Percentiles rank a stretch among this genome's conserved stretches.
Evolutionary conservation across 2,113 vertebrate genomes (phyloP).

Genomic region (Scomber scombrus): DNA sequence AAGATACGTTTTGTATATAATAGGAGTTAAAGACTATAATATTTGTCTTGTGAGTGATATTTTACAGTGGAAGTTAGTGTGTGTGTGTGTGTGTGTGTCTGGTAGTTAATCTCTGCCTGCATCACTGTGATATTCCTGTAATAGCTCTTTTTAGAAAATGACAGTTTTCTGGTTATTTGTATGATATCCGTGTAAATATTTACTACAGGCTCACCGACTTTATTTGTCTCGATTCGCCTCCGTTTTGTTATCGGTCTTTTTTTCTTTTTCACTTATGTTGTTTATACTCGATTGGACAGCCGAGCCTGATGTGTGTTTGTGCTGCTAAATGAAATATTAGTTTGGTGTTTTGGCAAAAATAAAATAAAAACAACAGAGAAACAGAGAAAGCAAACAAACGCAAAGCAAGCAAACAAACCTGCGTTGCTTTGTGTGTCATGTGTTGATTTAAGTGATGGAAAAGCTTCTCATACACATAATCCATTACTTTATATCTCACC

Average conservation of each 20-base stretch:
- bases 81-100: no score
- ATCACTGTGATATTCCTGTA: background rate
- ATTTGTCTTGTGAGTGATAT: no score
- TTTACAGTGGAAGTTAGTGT: no score
- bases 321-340: conserved; percentile 12
- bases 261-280: conserved; percentile 12
- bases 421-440: background rate
- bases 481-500: conserved; percentile 33
- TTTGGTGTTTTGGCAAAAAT: conserved; percentile 26
- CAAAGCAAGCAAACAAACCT: conserved; percentile 29
- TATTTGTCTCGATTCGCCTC: background rate
- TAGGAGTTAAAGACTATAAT: no score
- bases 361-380: conserved; percentile 2
- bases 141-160: background rate
- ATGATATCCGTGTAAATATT: background rate
- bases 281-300: no score
- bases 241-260: conserved; percentile 10
- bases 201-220: background rate
- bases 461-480: conserved; percentile 38
- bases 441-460: conserved; percentile 42
- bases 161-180: background rate
- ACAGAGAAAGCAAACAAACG: conserved; percentile 10
- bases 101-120: no score
- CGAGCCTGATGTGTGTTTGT: conserved; percentile 13
- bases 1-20: no score